Percentiles rank a stretch among this genome's conserved stretches.
phyloP scores from a whole-genome alignment of 1,140 invertebrate genomes.

The Gonioctena quinquepunctata region DNA sequence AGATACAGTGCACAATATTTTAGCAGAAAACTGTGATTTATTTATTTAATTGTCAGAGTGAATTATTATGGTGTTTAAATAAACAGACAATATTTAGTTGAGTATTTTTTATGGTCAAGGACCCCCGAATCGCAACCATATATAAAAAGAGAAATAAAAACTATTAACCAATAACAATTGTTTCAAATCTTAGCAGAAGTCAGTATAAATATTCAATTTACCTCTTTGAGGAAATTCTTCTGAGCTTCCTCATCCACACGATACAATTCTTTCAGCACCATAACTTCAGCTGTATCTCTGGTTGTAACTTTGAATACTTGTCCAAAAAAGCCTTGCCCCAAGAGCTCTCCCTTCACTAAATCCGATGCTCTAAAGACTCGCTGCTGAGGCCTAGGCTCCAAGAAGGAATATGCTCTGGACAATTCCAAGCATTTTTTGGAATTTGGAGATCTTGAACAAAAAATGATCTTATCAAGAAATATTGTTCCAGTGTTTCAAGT shows the following conservation, averaged over 20 bases:
- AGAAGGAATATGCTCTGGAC: constrained; percentile 84
- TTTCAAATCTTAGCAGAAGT: too few species aligned
- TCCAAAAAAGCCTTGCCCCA: constrained; percentile 93
- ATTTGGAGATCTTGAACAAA: constrained; percentile 41
- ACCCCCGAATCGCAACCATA: too few species aligned
- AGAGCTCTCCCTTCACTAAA: constrained; percentile 83
- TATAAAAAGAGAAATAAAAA: too few species aligned
- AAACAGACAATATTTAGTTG: too few species aligned
- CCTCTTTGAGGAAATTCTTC: constrained; percentile 92
- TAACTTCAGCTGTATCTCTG: constrained; percentile 85
- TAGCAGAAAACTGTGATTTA: too few species aligned
- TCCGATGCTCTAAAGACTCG: constrained; percentile 89
- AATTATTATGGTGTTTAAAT: too few species aligned
- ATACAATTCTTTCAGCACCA: constrained; percentile 94
- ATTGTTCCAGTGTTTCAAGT: too few species aligned
- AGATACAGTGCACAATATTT: too few species aligned
- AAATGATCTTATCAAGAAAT: too few species aligned
- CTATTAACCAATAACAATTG: too few species aligned
- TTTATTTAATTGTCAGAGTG: too few species aligned
- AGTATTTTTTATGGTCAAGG: too few species aligned
- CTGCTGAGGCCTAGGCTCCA: constrained; percentile 75
- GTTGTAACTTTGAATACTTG: constrained; percentile 91
- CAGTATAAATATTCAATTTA: constrained; percentile 56
- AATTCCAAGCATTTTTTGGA: constrained; percentile 67
- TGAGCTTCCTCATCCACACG: constrained; percentile 92